Percentiles rank a stretch among this genome's conserved stretches.
These are phyloP conservation scores for Sciurus carolinensis DNA, from an alignment of 2,797 vertebrate species.

Conservation along the genomic window DNA sequence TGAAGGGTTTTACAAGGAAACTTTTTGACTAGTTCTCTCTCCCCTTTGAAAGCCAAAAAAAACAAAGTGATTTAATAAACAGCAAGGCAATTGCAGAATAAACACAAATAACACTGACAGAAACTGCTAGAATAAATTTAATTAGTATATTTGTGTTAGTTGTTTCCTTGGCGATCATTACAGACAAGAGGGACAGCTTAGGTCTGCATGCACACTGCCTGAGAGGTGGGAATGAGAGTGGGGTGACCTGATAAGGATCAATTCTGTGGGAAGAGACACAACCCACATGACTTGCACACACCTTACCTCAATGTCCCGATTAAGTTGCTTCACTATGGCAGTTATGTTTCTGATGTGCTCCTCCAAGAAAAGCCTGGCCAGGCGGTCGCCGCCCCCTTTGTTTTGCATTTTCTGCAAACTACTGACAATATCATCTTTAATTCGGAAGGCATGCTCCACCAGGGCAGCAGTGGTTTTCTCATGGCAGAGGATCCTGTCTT, in stretches of 20 bases:
- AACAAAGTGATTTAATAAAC: conserved; percentile 69
- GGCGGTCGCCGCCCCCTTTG: conserved; percentile 90
- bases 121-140: conserved; percentile 61
- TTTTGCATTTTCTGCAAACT: conserved; percentile 90
- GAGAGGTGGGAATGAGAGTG: not conserved
- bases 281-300: not conserved
- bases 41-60: conserved; percentile 65
- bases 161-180: conserved; percentile 61
- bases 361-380: conserved; percentile 90
- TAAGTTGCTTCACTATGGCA: conserved; percentile 90
- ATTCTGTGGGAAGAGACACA: not conserved
- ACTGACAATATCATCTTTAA: conserved; percentile 91
- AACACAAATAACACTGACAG: conserved; percentile 55
- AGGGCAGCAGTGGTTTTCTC: conserved; percentile 90
- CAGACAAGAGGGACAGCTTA: not conserved
- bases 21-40: conserved; percentile 46
- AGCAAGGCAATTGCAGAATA: conserved; percentile 72
- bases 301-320: conserved; percentile 90
- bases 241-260: too few species aligned
- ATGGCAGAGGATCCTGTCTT: conserved; percentile 90
- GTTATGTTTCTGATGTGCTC: conserved; percentile 92
- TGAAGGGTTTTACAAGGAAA: conserved; percentile 45
- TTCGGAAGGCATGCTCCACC: conserved; percentile 90
- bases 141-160: conserved; percentile 25
- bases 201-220: not conserved